phyloP scores from a whole-genome alignment of 2,888 invertebrate species.

The Gasteruption jaculator region DNA sequence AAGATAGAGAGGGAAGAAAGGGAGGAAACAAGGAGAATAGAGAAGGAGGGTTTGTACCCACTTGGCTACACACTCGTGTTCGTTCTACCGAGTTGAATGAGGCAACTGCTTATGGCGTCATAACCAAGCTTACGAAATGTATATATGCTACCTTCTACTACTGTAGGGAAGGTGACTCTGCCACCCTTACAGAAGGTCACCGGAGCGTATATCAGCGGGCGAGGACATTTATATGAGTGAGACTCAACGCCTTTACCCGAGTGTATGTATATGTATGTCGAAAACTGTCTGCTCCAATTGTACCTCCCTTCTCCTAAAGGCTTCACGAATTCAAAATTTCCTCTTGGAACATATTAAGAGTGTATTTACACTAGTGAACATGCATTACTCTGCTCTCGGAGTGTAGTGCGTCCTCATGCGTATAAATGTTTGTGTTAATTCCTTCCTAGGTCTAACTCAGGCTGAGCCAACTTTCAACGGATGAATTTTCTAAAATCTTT shows the following conservation, averaged over 20 bases:
- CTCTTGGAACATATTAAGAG: too few species aligned
- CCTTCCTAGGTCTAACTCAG: too few species aligned
- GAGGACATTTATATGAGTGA: slow-evolving; percentile 36
- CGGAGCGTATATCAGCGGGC: slow-evolving; percentile 34
- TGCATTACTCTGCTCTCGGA: too few species aligned
- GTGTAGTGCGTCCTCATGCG: too few species aligned
- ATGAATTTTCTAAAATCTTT: too few species aligned
- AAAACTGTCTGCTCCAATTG: slow-evolving; percentile 33
- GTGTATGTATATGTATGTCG: slow-evolving; percentile 21
- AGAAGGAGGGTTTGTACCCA: slow-evolving; percentile 17
- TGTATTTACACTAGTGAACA: too few species aligned
- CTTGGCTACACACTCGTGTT: slow-evolving; percentile 26
- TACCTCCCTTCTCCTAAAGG: slow-evolving; percentile 16
- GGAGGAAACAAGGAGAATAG: slow-evolving; percentile 7
- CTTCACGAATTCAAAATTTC: too few species aligned
- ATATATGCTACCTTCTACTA: slow-evolving; percentile 20
- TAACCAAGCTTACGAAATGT: slow-evolving; percentile 31
- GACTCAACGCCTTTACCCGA: slow-evolving; percentile 27
- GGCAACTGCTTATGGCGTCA: slow-evolving; percentile 33
- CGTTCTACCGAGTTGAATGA: slow-evolving; percentile 31
- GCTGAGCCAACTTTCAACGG: too few species aligned
- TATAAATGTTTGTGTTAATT: too few species aligned
- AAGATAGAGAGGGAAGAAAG: slow-evolving; percentile 4
- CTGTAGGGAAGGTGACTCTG: neutral
- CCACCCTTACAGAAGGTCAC: slow-evolving; percentile 24